phyloP scores from a whole-genome alignment of 2,113 vertebrate species.

The Sceloporus tristichus region DNA sequence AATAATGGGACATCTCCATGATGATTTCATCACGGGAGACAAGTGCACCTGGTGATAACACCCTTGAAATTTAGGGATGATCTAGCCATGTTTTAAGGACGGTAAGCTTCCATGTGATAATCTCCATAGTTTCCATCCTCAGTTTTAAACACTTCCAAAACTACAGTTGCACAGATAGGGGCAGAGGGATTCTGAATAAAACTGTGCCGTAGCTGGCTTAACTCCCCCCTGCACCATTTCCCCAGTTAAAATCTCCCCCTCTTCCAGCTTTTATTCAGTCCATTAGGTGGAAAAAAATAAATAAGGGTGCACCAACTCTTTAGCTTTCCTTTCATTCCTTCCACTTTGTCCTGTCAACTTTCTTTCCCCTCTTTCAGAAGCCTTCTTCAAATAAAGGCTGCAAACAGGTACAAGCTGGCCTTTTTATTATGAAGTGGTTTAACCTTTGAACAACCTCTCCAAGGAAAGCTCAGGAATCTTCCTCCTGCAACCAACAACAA shows the following conservation, averaged over 20 bases:
- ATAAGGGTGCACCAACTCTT: neutral
- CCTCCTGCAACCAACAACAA: conserved; percentile 44
- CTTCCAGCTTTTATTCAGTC: neutral
- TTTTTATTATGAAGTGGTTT: conserved; percentile 49
- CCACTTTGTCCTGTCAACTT: neutral
- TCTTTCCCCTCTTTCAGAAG: conserved; percentile 1
- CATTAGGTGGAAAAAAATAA: neutral
- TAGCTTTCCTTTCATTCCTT: neutral
- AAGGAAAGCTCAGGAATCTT: conserved; percentile 31
- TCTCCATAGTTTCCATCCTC: too few relatives aligned
- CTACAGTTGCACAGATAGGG: neutral
- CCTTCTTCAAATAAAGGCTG: conserved; percentile 27
- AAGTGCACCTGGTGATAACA: too few relatives aligned
- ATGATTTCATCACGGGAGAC: too few relatives aligned
- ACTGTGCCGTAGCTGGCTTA: neutral
- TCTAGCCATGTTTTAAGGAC: too few relatives aligned
- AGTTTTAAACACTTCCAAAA: neutral
- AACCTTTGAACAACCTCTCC: conserved; percentile 38
- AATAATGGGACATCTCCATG: too few relatives aligned
- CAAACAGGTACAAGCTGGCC: conserved; percentile 28
- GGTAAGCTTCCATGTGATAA: too few relatives aligned
- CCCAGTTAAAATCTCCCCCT: neutral
- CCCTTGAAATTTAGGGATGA: too few relatives aligned
- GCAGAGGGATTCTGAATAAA: neutral
- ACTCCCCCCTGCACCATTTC: neutral